Evolutionary conservation across 2,888 invertebrate species (phyloP).

Genomic region (Spisula solida): DNA sequence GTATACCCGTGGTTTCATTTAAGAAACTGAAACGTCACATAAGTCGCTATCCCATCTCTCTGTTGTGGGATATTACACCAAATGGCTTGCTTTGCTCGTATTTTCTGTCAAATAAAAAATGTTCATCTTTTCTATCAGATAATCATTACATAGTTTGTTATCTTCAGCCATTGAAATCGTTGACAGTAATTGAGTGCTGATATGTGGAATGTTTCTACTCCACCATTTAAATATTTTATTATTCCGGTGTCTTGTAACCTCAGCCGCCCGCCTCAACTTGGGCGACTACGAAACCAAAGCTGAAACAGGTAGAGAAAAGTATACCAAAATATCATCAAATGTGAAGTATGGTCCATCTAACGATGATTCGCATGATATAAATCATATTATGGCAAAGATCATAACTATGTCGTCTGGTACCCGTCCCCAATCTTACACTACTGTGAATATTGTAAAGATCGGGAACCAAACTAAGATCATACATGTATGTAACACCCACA

Average conservation of each 20-base stretch:
- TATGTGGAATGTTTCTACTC: neutral
- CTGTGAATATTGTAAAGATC: too few relatives aligned
- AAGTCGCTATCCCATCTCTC: neutral
- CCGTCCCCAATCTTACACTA: too few relatives aligned
- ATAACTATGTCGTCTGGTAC: too few relatives aligned
- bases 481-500: neutral
- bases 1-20: neutral
- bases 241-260: neutral
- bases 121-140: neutral
- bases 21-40: neutral
- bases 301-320: neutral
- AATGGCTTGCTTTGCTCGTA: neutral
- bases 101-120: constrained; percentile 11
- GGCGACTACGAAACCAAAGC: neutral
- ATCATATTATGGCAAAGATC: neutral
- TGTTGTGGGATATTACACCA: neutral
- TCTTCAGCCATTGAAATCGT: neutral
- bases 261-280: neutral
- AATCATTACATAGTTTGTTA: neutral
- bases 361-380: neutral
- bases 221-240: neutral
- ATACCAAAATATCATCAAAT: neutral
- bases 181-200: neutral
- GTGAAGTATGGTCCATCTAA: neutral
- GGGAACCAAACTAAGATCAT: too few relatives aligned